A percentile compares a stretch with the other conserved stretches of the same genome.
Evolutionary conservation across 2,113 vertebrate species (phyloP).

Genomic region (Lichenostomus cassidix): DNA sequence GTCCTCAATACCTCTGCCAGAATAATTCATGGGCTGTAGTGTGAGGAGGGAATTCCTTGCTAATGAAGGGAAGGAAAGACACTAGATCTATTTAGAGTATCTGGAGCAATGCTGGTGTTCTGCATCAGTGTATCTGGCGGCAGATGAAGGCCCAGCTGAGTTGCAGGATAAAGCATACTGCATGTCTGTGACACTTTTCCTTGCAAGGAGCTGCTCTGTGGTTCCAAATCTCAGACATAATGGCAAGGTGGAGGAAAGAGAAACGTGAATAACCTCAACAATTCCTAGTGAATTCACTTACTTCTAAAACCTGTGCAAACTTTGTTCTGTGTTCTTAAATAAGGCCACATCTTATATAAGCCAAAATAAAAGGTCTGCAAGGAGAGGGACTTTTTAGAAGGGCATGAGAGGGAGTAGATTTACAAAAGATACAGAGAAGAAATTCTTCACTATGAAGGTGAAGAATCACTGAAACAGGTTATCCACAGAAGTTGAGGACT

Average conservation of each 20-base stretch:
- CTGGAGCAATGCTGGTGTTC: background rate
- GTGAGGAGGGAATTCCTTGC: background rate
- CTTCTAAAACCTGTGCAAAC: background rate
- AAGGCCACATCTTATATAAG: background rate
- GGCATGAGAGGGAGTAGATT: background rate
- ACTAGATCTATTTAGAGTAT: background rate
- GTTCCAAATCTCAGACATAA: background rate
- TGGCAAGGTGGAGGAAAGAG: background rate
- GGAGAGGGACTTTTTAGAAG: background rate
- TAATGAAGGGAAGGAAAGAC: background rate
- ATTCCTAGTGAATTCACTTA: background rate
- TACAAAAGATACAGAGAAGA: background rate
- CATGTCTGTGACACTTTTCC: background rate
- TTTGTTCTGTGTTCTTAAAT: background rate
- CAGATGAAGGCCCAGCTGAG: background rate
- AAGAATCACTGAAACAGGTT: background rate
- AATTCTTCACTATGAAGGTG: background rate
- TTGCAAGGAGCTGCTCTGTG: rapidly evolving
- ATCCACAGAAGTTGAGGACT: background rate
- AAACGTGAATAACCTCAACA: background rate
- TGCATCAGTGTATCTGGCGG: background rate
- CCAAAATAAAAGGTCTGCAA: background rate
- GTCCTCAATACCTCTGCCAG: background rate
- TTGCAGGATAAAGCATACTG: background rate
- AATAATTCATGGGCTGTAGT: background rate